These are phyloP conservation scores for Leptodactylus fuscus DNA, from an alignment of 2,113 vertebrate species.

Conservation along the genomic window DNA sequence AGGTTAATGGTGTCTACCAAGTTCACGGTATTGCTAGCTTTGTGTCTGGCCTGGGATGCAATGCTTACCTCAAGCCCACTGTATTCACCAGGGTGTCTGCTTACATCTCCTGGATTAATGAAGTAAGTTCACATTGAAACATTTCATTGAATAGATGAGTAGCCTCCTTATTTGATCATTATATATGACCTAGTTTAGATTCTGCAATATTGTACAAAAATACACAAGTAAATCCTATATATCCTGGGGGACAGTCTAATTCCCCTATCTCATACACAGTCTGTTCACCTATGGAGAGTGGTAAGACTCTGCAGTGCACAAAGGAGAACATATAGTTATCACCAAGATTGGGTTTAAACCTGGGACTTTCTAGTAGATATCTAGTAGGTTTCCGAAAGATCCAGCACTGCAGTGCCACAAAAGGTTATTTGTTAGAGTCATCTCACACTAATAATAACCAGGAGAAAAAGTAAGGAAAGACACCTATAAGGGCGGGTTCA, in stretches of 20 bases:
- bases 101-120: slow-evolving; percentile 84
- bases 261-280: too few species aligned
- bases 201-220: background rate
- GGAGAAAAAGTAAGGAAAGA: too few species aligned
- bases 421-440: too few species aligned
- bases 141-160: background rate
- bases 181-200: background rate
- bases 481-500: too few species aligned
- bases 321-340: background rate
- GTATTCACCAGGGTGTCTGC: slow-evolving; percentile 89
- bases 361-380: background rate
- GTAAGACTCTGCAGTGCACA: background rate
- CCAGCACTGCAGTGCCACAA: too few species aligned
- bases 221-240: too few species aligned
- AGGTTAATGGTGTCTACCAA: slow-evolving; percentile 75
- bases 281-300: background rate
- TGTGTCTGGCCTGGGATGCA: slow-evolving; percentile 82
- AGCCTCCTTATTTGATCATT: background rate
- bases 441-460: too few species aligned
- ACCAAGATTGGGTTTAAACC: background rate
- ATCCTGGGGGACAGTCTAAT: too few species aligned
- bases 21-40: slow-evolving; percentile 91
- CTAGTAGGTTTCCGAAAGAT: too few species aligned
- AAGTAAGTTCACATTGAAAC: slow-evolving; percentile 69
- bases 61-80: slow-evolving; percentile 80